These are phyloP conservation scores for Staurois parvus DNA, from an alignment of 2,797 vertebrate species.

Conservation along the genomic window DNA sequence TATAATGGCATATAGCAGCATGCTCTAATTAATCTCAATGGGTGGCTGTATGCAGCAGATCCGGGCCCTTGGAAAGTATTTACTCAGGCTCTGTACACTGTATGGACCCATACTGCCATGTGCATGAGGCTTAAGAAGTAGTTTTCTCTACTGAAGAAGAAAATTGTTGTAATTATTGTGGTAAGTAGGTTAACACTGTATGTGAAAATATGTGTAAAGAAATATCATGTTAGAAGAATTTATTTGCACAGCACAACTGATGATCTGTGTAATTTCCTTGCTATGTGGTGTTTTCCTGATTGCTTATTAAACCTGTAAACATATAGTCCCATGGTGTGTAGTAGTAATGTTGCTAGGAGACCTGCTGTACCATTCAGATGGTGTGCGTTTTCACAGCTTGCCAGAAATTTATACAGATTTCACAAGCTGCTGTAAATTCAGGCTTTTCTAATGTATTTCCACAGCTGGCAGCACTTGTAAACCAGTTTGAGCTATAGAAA, in stretches of 20 bases:
- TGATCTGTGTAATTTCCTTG: conserved; percentile 6
- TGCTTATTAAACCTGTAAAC: conserved; percentile 64
- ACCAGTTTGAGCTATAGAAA: conserved; percentile 19
- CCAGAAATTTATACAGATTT: conserved; percentile 34
- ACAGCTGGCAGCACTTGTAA: conserved; percentile 3
- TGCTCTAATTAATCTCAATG: no score
- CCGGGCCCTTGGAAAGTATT: no score
- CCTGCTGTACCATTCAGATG: conserved; percentile 34
- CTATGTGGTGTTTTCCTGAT: conserved; percentile 52
- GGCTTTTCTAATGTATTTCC: conserved; percentile 39
- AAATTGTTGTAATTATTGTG: neutral
- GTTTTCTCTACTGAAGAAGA: neutral
- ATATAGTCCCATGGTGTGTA: conserved; percentile 61
- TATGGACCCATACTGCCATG: no score
- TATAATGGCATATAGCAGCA: no score
- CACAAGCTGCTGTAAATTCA: conserved; percentile 38
- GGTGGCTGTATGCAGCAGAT: no score
- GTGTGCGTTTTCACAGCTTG: conserved; percentile 10
- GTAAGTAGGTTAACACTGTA: neutral
- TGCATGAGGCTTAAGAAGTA: neutral
- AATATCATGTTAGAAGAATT: neutral
- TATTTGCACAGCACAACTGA: conserved; percentile 21
- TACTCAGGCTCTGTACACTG: no score
- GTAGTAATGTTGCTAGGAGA: conserved; percentile 69
- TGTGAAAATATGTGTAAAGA: neutral